Evolutionary conservation across 2,113 vertebrate species (phyloP).

Genomic region (Heloderma charlesbogerti): DNA sequence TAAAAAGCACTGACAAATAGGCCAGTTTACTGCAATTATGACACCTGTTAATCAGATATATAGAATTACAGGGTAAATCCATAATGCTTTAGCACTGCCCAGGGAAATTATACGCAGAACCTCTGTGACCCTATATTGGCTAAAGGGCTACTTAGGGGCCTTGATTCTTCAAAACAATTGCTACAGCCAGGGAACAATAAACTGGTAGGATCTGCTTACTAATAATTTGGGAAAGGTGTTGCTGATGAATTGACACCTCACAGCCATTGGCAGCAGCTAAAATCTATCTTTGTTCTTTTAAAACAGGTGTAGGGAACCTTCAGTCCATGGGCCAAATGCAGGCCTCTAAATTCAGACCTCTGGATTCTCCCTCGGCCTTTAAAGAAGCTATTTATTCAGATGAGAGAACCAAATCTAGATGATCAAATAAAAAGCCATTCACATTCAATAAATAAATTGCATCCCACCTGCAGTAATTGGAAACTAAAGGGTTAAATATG

Average conservation of each 20-base stretch:
- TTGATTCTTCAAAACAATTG: conserved; percentile 14
- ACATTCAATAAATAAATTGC: neutral
- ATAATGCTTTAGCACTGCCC: conserved; percentile 56
- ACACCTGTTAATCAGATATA: conserved; percentile 47
- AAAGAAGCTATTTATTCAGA: neutral
- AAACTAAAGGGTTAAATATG: too few species aligned
- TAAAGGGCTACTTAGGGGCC: conserved; percentile 32
- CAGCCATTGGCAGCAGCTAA: neutral
- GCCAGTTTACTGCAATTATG: conserved; percentile 43
- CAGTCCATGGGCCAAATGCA: neutral
- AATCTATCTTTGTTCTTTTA: neutral
- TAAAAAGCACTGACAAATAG: conserved; percentile 51
- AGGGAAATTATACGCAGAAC: conserved; percentile 55
- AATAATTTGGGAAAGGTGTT: neutral
- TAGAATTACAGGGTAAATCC: conserved; percentile 54
- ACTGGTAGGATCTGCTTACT: conserved; percentile 19
- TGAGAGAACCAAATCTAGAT: neutral
- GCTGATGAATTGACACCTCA: neutral
- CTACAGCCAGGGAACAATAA: conserved; percentile 11
- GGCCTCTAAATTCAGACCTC: neutral
- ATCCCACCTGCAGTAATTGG: too few species aligned
- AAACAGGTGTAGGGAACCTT: too few species aligned
- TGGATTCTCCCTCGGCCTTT: neutral
- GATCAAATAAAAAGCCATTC: neutral
- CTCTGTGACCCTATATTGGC: conserved; percentile 33